Evolutionary conservation across 2,797 vertebrate genomes (phyloP), one percentile per base, ranked within the genome.

Genomic region (Catamblyrhynchus diadema): DNA sequence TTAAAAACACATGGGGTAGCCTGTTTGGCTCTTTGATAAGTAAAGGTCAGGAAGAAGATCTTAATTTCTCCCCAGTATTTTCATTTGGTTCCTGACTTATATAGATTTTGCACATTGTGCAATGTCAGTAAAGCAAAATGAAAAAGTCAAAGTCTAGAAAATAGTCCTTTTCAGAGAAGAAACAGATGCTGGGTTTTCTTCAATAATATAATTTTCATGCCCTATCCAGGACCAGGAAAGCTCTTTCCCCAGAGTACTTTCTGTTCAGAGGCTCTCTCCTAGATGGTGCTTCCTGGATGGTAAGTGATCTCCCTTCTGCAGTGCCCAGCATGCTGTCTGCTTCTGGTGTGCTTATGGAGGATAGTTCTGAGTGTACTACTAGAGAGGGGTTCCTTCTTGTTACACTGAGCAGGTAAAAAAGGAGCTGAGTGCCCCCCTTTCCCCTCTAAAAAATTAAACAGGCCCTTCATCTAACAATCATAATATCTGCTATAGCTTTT

Each of bases 281-380:
- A 98, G 98, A 97, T 99, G 99, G 99, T 99, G 99, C 98, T 99
- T 99, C 97, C 98, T 99, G 95, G 99, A 99, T 14, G 99, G 99
- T 99, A 97, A 99, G 98, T 98, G 48, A 45, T 82, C 50, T 94
- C 19, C 65, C 18, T 87, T 44, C 35, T 64, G 33, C 64, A 11
- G 37, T 37, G 37, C 37, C 37, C 37, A 37, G 37, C 37, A 12
- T 37, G 37, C 37, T 61, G 21, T 69, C 82, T 93, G 59, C 56
- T 86, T 85, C 41, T 59, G 12, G 12, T 20, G 17, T 35, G 35
- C 39, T 4, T n/a, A 2, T 77, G 47, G 41, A 82, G 23, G 53
- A 17, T 7, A 20, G 4, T 3, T 25, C 33, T 23, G 45, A 45
- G 7, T 45, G 8, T 35, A 22, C 47, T 30, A 17, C 22, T 3